Percentiles rank a stretch among this genome's conserved stretches.
These are phyloP conservation scores for Bungarus multicinctus DNA, from an alignment of 2,113 vertebrate species.

Conservation along the genomic window DNA sequence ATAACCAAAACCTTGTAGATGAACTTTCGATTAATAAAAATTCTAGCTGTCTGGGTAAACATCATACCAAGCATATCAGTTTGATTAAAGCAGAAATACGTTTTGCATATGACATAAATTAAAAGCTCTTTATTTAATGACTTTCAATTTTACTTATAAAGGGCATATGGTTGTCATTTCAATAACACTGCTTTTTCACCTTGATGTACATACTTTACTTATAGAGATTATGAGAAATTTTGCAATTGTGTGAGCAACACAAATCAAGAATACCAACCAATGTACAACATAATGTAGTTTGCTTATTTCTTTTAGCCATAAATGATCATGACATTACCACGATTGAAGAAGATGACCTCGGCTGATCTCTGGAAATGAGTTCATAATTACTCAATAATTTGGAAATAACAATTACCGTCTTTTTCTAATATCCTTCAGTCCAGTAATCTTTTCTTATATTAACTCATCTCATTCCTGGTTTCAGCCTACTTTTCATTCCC, in stretches of 20 bases:
- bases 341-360: constrained; percentile 46
- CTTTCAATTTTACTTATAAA: constrained; percentile 38
- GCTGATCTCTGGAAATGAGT: constrained; percentile 51
- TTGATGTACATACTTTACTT: constrained; percentile 41
- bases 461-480: constrained; percentile 13
- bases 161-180: constrained; percentile 38
- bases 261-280: constrained; percentile 31
- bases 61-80: neutral
- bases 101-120: constrained; percentile 36
- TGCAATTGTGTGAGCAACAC: constrained; percentile 41
- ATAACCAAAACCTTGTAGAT: neutral
- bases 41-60: constrained; percentile 20
- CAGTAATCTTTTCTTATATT: constrained; percentile 31
- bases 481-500: constrained; percentile 25
- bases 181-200: constrained; percentile 40
- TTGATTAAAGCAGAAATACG: constrained; percentile 27
- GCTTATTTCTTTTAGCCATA: constrained; percentile 37
- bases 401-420: constrained; percentile 41
- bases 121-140: constrained; percentile 39
- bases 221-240: constrained; percentile 48
- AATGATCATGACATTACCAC: constrained; percentile 27
- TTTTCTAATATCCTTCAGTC: constrained; percentile 31
- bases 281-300: constrained; percentile 42
- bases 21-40: constrained; percentile 32
- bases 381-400: constrained; percentile 48